Conservation (phyloP, 2,797 vertebrate genomes). For the Gymnothorax reevesii region DNA sequence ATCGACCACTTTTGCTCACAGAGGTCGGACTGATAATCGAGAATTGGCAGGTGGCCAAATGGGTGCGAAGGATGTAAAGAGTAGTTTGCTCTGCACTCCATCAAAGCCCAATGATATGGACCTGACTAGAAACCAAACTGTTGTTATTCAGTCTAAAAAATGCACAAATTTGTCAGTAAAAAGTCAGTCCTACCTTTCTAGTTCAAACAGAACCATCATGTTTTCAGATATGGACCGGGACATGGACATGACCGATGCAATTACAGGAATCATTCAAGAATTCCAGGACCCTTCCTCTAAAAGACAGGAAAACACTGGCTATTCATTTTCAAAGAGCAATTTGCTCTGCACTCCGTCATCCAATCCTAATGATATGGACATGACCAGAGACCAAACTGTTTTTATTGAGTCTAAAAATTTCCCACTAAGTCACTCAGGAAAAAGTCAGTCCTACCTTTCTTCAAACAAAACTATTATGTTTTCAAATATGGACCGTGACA, state of each 20-base stretch:
- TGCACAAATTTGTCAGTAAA: constrained; percentile 1
- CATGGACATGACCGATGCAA: constrained; percentile 52
- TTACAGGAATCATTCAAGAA: constrained; percentile 41
- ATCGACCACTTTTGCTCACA: not conserved
- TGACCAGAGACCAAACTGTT: constrained; percentile 42
- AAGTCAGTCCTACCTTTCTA: not conserved
- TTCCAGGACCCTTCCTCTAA: not conserved
- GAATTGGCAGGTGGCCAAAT: constrained; percentile 59
- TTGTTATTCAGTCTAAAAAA: constrained; percentile 33
- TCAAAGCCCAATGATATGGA: constrained; percentile 50
- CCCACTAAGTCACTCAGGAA: not conserved
- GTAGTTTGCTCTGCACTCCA: constrained; percentile 34
- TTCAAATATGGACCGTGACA: constrained; percentile 44
- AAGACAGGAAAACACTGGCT: not conserved
- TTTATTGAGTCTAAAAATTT: constrained; percentile 31
- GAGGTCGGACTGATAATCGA: not conserved
- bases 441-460: not conserved
- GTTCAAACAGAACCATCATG: constrained; percentile 41
- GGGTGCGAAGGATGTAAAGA: constrained; percentile 57
- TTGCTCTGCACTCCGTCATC: constrained; percentile 31
- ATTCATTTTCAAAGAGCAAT: constrained; percentile 13
- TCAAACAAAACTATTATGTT: constrained; percentile 45
- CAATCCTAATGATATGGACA: constrained; percentile 49
- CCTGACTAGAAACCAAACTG: constrained; percentile 40
- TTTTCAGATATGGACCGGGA: constrained; percentile 45